Base-by-base conservation (phyloP, 2,888 invertebrate species). In the Agonum fuliginosum region DNA sequence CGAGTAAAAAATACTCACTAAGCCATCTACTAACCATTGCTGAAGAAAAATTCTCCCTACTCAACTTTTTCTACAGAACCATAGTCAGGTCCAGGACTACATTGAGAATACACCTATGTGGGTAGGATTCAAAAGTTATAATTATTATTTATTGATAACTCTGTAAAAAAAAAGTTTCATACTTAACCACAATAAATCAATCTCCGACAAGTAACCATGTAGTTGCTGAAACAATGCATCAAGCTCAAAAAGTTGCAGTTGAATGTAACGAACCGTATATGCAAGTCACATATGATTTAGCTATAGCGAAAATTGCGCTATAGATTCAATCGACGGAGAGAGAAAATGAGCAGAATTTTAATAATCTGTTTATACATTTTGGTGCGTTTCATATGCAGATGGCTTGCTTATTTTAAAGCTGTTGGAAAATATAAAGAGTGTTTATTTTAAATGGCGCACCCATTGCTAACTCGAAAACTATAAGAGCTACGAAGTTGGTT, bases 301-400 rank as follows among this genome's bases (percentile, higher is more conserved):
- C 78, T 10, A 69, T 69, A 2, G 48, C 14, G 14, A 48, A 48
- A 48, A 80, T 79, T 12, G 79, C 79, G 6, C 81, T 78, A 67
- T 65, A 69, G 78, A 79, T 80, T 19, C 80, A 81, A 77, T 51
- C 34, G 62, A 34, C 65, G 37, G 79, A 80, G 74, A 75, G 78
- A 24, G n/a, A n/a, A n/a, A n/a, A n/a, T n/a, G n/a, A n/a, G n/a
- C 34, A 2, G 6, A 2, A 3, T 46, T 77, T 74, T 20, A 72
- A 72, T 80, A 34, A 4, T 5, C 34, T 65, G 3, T 65, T 65
- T 78, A 83, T 86, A 48, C 83, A 85, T 81, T 78, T 84, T 19
- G 85, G 84, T 12, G 77, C 81, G 34, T 85, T 87, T 81, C 83
- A 84, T 78, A 79, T 83, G 3, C 80, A 81, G 81, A 81, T 83